Percentiles rank a stretch among this genome's conserved stretches.
phyloP scores from a whole-genome alignment of 2,888 invertebrate genomes.

The Phaonia tiefii region DNA sequence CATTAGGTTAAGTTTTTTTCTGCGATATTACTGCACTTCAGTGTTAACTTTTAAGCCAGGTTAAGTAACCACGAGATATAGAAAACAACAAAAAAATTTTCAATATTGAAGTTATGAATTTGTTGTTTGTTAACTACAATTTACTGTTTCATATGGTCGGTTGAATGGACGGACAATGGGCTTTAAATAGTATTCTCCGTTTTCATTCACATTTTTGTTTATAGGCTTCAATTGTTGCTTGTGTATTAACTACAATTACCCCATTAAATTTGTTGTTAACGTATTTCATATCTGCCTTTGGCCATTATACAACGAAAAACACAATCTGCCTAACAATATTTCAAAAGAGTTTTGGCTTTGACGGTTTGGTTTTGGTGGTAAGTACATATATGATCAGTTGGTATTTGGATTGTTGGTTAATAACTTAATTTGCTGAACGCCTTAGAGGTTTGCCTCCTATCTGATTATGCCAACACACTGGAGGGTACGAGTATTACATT shows the following conservation, averaged over 20 bases:
- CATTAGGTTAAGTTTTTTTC: background rate
- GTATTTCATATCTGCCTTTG: slow-evolving; percentile 45
- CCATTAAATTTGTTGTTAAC: slow-evolving; percentile 64
- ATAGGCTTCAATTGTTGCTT: slow-evolving; percentile 13
- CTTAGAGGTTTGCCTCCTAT: slow-evolving; percentile 46
- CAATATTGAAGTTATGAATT: slow-evolving; percentile 12
- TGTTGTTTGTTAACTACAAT: slow-evolving; percentile 21
- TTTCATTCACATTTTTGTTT: slow-evolving; percentile 6
- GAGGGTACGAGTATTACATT: background rate
- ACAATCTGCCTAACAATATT: slow-evolving; percentile 10
- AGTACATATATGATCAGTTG: slow-evolving; percentile 10
- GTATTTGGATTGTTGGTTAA: slow-evolving; percentile 35
- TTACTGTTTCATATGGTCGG: too few species aligned
- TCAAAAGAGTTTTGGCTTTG: background rate
- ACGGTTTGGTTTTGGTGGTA: slow-evolving; percentile 11
- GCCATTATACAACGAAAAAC: slow-evolving; percentile 47
- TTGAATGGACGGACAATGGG: background rate
- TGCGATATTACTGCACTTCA: background rate
- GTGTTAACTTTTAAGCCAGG: background rate
- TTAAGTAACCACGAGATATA: slow-evolving; percentile 10
- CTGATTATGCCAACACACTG: background rate
- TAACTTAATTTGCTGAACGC: slow-evolving; percentile 61
- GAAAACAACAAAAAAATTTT: slow-evolving; percentile 16
- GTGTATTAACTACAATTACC: slow-evolving; percentile 59
- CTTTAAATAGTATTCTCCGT: slow-evolving; percentile 33